Evolutionary conservation across 2,113 vertebrate genomes (phyloP).

Genomic region (Calyptommatus sinebrachiatus): DNA sequence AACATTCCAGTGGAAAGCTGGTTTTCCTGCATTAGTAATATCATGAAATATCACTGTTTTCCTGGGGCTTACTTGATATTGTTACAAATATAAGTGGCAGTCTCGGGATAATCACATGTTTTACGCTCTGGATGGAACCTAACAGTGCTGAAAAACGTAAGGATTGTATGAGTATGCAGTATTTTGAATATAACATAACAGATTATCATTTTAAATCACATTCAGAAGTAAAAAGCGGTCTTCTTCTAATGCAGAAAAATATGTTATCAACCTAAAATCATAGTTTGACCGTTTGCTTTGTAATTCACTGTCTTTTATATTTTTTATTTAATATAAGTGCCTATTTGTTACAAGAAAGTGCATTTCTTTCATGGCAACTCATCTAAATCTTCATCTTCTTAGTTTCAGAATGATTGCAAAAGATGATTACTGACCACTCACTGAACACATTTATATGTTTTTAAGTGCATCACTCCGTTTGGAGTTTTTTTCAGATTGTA

Average conservation of each 20-base stretch:
- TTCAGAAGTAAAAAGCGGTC: background rate
- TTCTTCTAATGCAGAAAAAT: no score
- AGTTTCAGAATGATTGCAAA: background rate
- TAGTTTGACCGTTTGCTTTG: background rate
- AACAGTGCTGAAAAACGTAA: no score
- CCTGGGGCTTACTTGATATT: no score
- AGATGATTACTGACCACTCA: background rate
- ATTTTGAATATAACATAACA: no score
- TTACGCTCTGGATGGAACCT: no score
- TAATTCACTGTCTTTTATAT: background rate
- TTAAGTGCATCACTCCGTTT: background rate
- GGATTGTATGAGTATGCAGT: no score
- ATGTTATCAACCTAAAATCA: background rate
- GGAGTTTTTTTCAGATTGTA: background rate
- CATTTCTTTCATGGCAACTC: background rate
- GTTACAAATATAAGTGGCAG: no score
- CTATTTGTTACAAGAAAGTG: background rate
- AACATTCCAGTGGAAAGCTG: no score
- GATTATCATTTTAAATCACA: background rate
- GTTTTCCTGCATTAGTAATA: no score
- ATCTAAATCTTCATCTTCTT: background rate
- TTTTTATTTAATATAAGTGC: background rate
- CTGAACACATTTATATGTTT: background rate
- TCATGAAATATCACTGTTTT: no score
- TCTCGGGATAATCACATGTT: no score